These are phyloP conservation scores for Drepanosiphum platanoidis DNA, from an alignment of 2,888 invertebrate genomes.

Conservation along the genomic window DNA sequence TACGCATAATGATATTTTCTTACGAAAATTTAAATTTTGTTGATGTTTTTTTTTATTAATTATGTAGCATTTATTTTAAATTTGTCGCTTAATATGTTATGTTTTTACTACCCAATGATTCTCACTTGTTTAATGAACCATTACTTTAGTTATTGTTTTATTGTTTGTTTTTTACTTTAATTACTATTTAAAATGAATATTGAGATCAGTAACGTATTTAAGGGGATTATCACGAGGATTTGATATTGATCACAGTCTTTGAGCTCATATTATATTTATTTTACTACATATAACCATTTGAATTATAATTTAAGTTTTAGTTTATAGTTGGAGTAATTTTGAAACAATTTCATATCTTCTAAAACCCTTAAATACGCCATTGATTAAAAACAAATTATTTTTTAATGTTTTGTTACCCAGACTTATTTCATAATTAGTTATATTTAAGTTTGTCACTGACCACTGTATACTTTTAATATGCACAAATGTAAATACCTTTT, in stretches of 20 bases:
- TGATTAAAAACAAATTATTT: neutral
- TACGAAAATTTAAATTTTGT: neutral
- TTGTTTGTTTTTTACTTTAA: neutral
- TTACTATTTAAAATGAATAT: neutral
- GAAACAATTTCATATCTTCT: neutral
- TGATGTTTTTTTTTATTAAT: neutral
- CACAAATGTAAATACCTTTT: conserved; percentile 3
- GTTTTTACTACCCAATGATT: conserved; percentile 18
- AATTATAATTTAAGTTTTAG: neutral
- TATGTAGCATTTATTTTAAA: neutral
- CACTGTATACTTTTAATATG: conserved; percentile 33
- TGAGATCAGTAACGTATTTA: neutral
- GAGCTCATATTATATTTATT: neutral
- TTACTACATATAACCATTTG: neutral
- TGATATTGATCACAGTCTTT: neutral
- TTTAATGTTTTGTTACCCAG: neutral
- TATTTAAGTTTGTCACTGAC: neutral
- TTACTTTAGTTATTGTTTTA: neutral
- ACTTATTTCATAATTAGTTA: neutral
- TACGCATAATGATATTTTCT: conserved; percentile 8
- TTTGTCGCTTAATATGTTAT: neutral
- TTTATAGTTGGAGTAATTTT: too few relatives aligned
- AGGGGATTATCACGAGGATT: neutral
- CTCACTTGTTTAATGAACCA: conserved; percentile 5
- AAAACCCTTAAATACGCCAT: neutral